Base-by-base conservation (phyloP, 2,888 invertebrate genomes). In the Eudemis profundana region DNA sequence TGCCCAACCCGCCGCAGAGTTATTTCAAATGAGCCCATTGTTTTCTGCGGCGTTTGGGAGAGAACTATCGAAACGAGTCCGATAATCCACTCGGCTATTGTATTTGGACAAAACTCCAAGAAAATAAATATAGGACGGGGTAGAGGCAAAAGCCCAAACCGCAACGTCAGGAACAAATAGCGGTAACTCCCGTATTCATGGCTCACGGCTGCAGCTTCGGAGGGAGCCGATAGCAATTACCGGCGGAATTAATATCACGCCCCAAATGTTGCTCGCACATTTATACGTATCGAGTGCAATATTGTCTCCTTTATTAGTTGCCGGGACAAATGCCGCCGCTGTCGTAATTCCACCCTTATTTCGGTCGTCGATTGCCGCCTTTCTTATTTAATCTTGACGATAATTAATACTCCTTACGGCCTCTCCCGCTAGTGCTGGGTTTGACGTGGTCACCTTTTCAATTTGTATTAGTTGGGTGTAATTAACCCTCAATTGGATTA, bases 231-330 rank as follows among this genome's bases (percentile, higher is more conserved):
- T 91, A 89, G 91, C 91, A 92, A 92, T 92, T 92, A 92, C 91
- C 85, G 87, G 82, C 86, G 82, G 91, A 91, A 92, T 92, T 92
- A 92, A 92, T 92, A 92, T 90, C 88, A 84, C 88, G 89, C 89
- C 87, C 90, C 89, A 90, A 92, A 91, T 91, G 90, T 88, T 89
- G 78, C 90, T 86, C 87, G 84, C 89, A 85, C 88, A 89, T 92
- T 91, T 91, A 90, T 91, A 90, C 87, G 86, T 90, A 90, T 92
- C 86, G 90, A 91, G 84, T 92, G 92, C 92, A 92, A 92, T 92
- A 92, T 90, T 91, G 92, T 91, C 91, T 91, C 89, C 89, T 89
- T 90, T 92, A 92, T 92, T 92, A 91, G 90, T 90, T 84, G 82
- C 82, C 81, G 86, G 84, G 86, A 91, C 88, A 88, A 91, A 90